Evolutionary conservation across 2,888 invertebrate species (phyloP), one percentile per base, ranked within the genome.

Genomic region (Mimachlamys varia): DNA sequence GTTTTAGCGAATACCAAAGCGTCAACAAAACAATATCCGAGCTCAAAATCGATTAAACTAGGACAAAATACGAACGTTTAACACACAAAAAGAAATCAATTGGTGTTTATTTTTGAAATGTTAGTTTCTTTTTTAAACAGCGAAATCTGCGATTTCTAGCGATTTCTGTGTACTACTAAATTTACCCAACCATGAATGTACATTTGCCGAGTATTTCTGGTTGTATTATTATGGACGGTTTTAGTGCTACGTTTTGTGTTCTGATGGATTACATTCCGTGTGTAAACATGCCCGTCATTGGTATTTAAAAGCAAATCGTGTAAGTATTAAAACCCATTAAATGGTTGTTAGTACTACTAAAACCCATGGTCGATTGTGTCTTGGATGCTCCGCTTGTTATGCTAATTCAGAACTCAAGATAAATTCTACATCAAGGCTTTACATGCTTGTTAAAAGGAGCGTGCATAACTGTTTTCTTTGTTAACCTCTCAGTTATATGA

Each of bases 301-400:
- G 76, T 76, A 27, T 76, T 76, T 76, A 76, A 76, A 76, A 76
- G 76, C 33, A 76, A 33, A 27, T 76, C 33, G 76, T 76, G 33
- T 12, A 76, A 27, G 17, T 17, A 76, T 76, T 22, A 33, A 33
- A 76, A 33, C 27, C 76, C 76, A 76, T 76, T 33, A 76, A 76
- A 76, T 76, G 13, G 0, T 27, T 76, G 33, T 27, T 76, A 33
- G 76, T 15, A 76, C 76, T 33, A 2, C 0, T 76, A 12, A 76
- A 76, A 76, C 15, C 33, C 1, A 33, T 33, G 17, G 33, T 33
- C 33, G 76, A 76, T 76, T 10, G 27, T 33, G 12, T 17, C 76
- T 10, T 27, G 15, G 27, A 27, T 33, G 33, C 76, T 27, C 4
- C 33, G 10, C n/a, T 10, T 58, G 53, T 58, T 19, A 58, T 58